Conservation (phyloP, 2,888 invertebrate genomes). For the Ormia ochracea region DNA sequence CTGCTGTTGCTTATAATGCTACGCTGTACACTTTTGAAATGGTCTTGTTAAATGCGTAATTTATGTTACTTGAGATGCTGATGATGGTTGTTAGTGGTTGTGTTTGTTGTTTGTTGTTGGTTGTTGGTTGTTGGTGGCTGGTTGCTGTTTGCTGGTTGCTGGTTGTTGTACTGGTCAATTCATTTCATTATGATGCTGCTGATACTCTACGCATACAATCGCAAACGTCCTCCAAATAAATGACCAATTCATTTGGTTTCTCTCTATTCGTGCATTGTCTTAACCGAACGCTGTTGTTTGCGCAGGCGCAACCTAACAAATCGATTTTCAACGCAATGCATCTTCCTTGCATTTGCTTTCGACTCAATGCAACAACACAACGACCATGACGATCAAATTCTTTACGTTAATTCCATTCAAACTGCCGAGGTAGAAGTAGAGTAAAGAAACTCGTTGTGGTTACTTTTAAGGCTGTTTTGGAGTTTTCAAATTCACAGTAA, state of each 20-base stretch:
- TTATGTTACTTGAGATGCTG: slow-evolving; percentile 75
- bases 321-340: slow-evolving; percentile 75
- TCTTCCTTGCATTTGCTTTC: slow-evolving; percentile 54
- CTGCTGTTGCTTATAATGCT: slow-evolving; percentile 63
- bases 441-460: neutral
- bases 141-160: slow-evolving; percentile 32
- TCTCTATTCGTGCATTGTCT: slow-evolving; percentile 64
- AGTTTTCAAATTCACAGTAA: slow-evolving; percentile 70
- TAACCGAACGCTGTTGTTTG: slow-evolving; percentile 73
- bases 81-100: slow-evolving; percentile 69
- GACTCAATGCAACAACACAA: neutral
- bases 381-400: neutral
- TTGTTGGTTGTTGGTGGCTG: slow-evolving; percentile 33
- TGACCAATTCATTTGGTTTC: slow-evolving; percentile 46
- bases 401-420: neutral
- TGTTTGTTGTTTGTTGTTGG: slow-evolving; percentile 31
- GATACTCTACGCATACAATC: neutral
- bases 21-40: slow-evolving; percentile 48
- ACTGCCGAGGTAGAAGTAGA: neutral
- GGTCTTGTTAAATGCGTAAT: slow-evolving; percentile 75
- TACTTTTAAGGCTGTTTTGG: slow-evolving; percentile 11
- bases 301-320: slow-evolving; percentile 76
- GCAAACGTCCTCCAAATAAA: slow-evolving; percentile 34
- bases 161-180: slow-evolving; percentile 35
- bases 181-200: slow-evolving; percentile 43